phyloP scores from a whole-genome alignment of 2,113 vertebrate species.

The Gymnogyps californianus region DNA sequence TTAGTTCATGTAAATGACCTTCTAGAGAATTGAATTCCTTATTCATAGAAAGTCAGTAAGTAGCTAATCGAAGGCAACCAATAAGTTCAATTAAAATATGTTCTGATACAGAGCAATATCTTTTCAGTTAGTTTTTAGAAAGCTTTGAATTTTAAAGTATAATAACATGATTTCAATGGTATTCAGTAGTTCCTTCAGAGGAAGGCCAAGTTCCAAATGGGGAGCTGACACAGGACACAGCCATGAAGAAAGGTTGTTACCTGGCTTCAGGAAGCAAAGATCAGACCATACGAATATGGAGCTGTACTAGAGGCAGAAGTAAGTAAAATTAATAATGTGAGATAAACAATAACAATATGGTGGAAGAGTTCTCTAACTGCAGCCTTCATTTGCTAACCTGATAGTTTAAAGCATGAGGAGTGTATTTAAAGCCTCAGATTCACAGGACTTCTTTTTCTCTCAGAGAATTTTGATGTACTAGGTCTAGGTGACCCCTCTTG shows the following conservation, averaged over 20 bases:
- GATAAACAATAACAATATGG: background rate
- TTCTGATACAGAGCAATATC: background rate
- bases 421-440: background rate
- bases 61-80: background rate
- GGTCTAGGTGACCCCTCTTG: background rate
- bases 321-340: background rate
- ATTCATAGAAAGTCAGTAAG: background rate
- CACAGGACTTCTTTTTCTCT: background rate
- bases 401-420: background rate
- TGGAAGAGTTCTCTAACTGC: background rate
- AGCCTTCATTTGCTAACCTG: background rate
- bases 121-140: background rate
- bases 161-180: background rate
- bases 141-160: background rate
- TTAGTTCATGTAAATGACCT: background rate
- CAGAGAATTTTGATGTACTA: background rate
- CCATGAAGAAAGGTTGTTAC: constrained; percentile 72
- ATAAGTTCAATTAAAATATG: background rate
- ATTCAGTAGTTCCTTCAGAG: constrained; percentile 18
- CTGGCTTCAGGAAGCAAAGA: constrained; percentile 95
- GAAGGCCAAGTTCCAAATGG: constrained; percentile 65
- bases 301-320: constrained; percentile 86
- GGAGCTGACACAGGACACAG: constrained; percentile 38
- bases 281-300: constrained; percentile 94
- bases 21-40: background rate